Evolutionary conservation across 2,888 invertebrate genomes (phyloP).

Genomic region (Ganaspis brasiliensis): DNA sequence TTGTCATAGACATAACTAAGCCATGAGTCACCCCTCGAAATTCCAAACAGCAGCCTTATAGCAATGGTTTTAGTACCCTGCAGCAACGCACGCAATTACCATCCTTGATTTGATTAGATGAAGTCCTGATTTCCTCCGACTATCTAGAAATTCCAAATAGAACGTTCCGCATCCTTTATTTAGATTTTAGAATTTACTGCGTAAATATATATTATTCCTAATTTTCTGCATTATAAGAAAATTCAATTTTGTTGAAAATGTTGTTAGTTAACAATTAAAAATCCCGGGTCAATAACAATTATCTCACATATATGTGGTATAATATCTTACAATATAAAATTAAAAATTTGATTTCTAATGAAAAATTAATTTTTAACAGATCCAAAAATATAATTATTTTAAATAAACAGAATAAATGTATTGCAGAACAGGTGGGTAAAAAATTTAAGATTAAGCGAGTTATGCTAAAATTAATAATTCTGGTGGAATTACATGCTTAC

Average conservation of each 20-base stretch:
- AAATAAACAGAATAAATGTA: no score
- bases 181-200: constrained; percentile 15
- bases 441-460: background rate
- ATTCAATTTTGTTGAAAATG: no score
- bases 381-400: no score
- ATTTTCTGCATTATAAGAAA: no score
- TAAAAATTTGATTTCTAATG: no score
- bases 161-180: background rate
- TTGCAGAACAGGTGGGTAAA: no score
- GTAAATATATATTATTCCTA: background rate
- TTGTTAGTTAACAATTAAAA: no score
- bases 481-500: background rate
- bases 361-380: no score
- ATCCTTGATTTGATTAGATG: constrained; percentile 77
- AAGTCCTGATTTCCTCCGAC: constrained; percentile 76
- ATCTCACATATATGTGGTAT: no score
- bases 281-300: no score
- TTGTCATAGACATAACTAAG: constrained; percentile 61
- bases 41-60: constrained; percentile 53
- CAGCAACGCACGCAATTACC: constrained; percentile 78
- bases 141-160: constrained; percentile 45
- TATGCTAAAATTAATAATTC: background rate
- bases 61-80: constrained; percentile 70
- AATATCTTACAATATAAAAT: no score
- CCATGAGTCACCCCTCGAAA: constrained; percentile 68